A percentile compares a stretch with the other conserved stretches of the same genome.
Evolutionary conservation across 2,113 vertebrate species (phyloP).

Genomic region (Maccullochella peelii): DNA sequence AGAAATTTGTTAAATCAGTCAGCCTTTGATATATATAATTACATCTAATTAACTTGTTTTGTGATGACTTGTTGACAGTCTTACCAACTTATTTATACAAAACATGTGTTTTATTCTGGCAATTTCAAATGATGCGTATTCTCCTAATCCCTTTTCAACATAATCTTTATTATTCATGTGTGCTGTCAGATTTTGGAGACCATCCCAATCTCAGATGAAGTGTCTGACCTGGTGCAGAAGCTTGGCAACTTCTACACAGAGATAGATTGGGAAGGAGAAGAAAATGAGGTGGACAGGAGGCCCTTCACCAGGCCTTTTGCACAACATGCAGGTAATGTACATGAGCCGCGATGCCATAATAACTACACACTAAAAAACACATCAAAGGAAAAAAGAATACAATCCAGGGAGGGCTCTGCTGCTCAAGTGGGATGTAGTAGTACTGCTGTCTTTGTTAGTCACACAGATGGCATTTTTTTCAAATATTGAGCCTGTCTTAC

Average conservation of each 20-base stretch:
- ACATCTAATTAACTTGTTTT: background rate
- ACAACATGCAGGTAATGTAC: constrained; percentile 51
- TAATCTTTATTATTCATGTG: background rate
- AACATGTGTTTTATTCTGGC: no score
- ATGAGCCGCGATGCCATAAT: background rate
- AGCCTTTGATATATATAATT: background rate
- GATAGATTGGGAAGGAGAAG: constrained; percentile 82
- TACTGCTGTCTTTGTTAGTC: background rate
- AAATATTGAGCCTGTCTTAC: constrained; percentile 21
- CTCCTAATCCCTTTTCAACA: background rate
- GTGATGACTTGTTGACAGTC: background rate
- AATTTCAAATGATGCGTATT: background rate
- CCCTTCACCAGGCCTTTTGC: constrained; percentile 83
- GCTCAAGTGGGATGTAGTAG: background rate
- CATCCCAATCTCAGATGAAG: constrained; percentile 94
- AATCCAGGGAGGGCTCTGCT: background rate
- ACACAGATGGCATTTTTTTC: background rate
- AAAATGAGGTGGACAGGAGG: constrained; percentile 83
- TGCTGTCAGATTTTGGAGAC: constrained; percentile 92
- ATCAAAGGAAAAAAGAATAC: background rate
- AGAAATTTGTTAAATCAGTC: background rate
- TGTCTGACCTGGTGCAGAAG: constrained; percentile 91
- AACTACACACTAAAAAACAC: background rate
- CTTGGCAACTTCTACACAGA: constrained; percentile 94
- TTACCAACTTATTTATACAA: background rate